Percentiles rank a stretch among this genome's conserved stretches.
These are phyloP conservation scores for Alviniconcha marisindica DNA, from an alignment of 1,140 invertebrate genomes.

Conservation along the genomic window DNA sequence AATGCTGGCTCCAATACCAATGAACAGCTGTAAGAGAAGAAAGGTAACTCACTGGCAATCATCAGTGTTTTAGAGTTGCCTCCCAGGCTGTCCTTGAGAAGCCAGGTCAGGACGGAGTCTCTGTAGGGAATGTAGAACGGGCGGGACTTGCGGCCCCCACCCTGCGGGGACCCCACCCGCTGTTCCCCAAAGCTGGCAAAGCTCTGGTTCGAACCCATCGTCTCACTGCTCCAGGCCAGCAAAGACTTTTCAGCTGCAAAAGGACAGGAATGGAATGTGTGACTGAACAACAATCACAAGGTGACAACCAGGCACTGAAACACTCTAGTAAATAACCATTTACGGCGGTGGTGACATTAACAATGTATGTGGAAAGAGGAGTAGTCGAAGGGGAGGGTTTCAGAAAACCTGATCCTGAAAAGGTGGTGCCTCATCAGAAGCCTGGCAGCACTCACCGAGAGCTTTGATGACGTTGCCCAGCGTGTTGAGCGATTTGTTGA, in stretches of 20 bases:
- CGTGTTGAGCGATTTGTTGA: constrained; percentile 94
- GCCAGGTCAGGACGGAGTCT: constrained; percentile 94
- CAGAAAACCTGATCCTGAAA: too few relatives aligned
- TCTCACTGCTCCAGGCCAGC: constrained; percentile 58
- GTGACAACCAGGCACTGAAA: too few relatives aligned
- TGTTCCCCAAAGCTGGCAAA: constrained; percentile 50
- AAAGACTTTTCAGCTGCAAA: constrained; percentile 67
- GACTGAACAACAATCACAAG: too few relatives aligned
- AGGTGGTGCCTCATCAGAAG: not conserved
- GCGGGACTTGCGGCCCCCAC: constrained; percentile 49
- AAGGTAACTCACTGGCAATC: constrained; percentile 83
- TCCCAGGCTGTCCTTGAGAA: constrained; percentile 93
- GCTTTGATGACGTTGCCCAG: constrained; percentile 89
- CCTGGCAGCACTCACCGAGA: constrained; percentile 79
- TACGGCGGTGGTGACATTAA: too few relatives aligned
- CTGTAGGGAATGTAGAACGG: constrained; percentile 89
- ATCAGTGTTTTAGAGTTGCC: constrained; percentile 96
- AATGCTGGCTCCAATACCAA: too few relatives aligned
- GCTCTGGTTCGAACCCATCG: constrained; percentile 58
- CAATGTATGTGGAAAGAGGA: too few relatives aligned
- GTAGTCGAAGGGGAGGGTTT: too few relatives aligned
- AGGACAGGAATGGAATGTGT: not conserved
- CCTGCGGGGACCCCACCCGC: constrained; percentile 24
- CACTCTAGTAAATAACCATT: too few relatives aligned
- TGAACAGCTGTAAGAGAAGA: not conserved